Evolutionary conservation across 2,888 invertebrate species (phyloP).

Genomic region (Philopedon plagiatum): DNA sequence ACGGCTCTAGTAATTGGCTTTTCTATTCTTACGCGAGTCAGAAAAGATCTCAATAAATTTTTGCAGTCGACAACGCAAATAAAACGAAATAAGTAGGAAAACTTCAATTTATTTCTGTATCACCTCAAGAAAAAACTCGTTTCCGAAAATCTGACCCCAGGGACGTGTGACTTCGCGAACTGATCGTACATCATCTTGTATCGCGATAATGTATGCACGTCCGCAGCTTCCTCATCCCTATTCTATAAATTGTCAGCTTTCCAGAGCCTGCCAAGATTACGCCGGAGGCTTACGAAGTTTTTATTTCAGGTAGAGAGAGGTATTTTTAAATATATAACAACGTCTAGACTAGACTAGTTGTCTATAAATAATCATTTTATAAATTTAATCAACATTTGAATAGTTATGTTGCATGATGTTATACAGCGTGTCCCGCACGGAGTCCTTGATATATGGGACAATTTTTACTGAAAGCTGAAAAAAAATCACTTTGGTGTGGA

Average conservation of each 20-base stretch:
- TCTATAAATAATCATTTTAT: too few species aligned
- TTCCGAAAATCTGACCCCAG: slow-evolving; percentile 62
- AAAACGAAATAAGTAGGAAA: slow-evolving; percentile 46
- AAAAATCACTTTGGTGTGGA: too few species aligned
- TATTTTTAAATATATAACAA: slow-evolving; percentile 8
- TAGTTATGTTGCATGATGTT: too few species aligned
- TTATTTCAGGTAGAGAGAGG: slow-evolving; percentile 33
- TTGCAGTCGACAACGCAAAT: slow-evolving; percentile 32
- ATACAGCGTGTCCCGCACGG: too few species aligned
- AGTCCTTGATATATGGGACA: too few species aligned
- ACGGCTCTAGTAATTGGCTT: slow-evolving; percentile 29
- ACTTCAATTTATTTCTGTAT: slow-evolving; percentile 58
- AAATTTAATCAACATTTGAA: too few species aligned
- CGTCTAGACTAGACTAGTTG: too few species aligned
- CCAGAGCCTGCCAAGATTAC: slow-evolving; percentile 27
- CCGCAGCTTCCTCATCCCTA: slow-evolving; percentile 47
- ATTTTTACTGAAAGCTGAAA: too few species aligned
- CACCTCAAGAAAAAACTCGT: slow-evolving; percentile 60
- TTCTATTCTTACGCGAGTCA: slow-evolving; percentile 15
- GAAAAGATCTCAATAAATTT: slow-evolving; percentile 32
- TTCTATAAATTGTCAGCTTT: slow-evolving; percentile 43
- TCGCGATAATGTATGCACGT: slow-evolving; percentile 61
- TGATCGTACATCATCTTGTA: slow-evolving; percentile 60
- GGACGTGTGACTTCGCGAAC: slow-evolving; percentile 58
- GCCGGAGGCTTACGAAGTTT: slow-evolving; percentile 30